Evolutionary conservation across 2,797 vertebrate genomes (phyloP).

Genomic region (Mormyrus hasselquistii): DNA sequence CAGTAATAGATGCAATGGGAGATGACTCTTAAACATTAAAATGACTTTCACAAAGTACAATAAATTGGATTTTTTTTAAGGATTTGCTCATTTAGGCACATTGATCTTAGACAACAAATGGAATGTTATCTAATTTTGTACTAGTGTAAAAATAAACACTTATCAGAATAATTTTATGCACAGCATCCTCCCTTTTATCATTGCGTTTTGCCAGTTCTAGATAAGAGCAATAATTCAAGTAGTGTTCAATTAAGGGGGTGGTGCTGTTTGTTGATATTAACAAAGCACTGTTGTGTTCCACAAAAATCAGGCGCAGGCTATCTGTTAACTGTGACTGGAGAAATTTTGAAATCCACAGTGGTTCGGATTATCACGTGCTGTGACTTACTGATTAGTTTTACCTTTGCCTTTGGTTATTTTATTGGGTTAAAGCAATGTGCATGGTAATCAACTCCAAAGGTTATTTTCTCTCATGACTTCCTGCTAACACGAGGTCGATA

Average conservation of each 20-base stretch:
- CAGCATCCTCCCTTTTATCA: conserved; percentile 18
- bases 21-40: neutral
- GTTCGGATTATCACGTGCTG: neutral
- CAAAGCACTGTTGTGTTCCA: conserved; percentile 22
- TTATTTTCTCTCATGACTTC: neutral
- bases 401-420: neutral
- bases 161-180: neutral
- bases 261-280: conserved; percentile 18
- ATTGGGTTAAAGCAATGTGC: neutral
- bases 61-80: neutral
- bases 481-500: neutral
- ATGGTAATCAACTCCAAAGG: neutral
- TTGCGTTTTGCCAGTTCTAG: conserved; percentile 24
- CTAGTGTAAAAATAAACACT: conserved; percentile 15
- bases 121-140: conserved; percentile 10
- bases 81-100: neutral
- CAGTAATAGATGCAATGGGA: neutral
- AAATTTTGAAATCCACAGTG: neutral
- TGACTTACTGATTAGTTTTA: neutral
- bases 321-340: neutral
- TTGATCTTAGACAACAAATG: neutral
- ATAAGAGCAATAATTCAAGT: conserved; percentile 24
- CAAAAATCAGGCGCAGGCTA: neutral
- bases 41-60: neutral
- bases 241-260: neutral